Evolutionary conservation across 2,888 invertebrate genomes (phyloP), one percentile per base, ranked within the genome.

Genomic region (Pachymerium ferrugineum): DNA sequence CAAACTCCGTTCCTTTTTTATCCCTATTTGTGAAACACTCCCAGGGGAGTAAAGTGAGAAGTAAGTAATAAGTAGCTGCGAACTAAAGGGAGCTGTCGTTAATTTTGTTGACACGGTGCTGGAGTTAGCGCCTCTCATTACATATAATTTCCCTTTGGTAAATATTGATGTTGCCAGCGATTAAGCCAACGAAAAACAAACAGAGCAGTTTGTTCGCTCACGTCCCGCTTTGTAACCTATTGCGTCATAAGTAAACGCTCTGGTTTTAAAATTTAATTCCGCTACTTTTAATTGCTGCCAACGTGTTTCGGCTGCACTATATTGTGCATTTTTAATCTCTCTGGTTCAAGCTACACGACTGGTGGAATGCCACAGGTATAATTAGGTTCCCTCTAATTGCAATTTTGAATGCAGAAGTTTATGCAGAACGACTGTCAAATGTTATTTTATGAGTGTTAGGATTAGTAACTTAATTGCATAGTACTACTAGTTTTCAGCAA

Each of bases 21-120:
- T 47, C 22, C 22, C 22, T 16, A 3, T 16, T n/a, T 47, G 16
- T 16, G 8, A 47, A 47, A 22, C 22, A 47, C 8, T 47, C 47
- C 47, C 19, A 22, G 47, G 47, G 47, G 47, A 47, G 47, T 47
- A 47, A 47, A 47, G 47, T 47, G 47, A 47, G 47, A 47, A 47
- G 47, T 47, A 47, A 47, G 47, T 47, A 47, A 47, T 47, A 47
- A 47, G 47, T 47, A 47, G 47, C 47, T 47, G 47, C 22, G 47
- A 47, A 47, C 47, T 47, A 47, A 47, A 47, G 47, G 47, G 47
- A 47, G 47, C 47, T 47, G 47, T 47, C 47, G 47, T 47, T 47
- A 47, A 47, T 47, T 47, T 47, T 47, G 47, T 47, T 47, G 47
- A 47, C 47, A 47, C 47, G 47, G 47, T 47, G 47, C 47, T 47